Evolutionary conservation across 2,113 vertebrate genomes (phyloP), one percentile per base, ranked within the genome.

Genomic region (Ptyas mucosa): DNA sequence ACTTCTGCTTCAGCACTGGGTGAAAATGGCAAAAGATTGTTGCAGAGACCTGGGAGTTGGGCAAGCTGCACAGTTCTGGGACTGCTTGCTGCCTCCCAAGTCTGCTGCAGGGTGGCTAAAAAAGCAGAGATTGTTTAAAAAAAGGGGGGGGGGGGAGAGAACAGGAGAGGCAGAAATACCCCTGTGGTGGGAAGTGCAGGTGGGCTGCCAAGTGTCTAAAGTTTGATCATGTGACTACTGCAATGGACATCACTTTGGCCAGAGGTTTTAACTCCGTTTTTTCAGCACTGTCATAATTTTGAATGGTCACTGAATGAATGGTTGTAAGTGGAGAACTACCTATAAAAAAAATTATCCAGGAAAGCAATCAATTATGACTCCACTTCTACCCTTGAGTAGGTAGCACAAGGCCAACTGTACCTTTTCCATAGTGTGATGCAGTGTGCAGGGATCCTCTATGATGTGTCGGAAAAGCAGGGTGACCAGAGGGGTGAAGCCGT

Each of bases 371-470:
- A 9, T 61, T 23, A 54, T 75, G 21, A 8, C 24, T 75, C 9
- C 9, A 26, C n/a, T 51, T 54, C 69, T 61, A 46, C 58, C 58
- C 52, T 24, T 14, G 55, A 5, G 6, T 8, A 53, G 43, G 20
- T 20, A 18, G 12, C 10, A 24, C 6, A 21, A 88, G n/a, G 26
- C 15, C 4, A 34, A 3, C 64, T 26, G 8, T 55, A 99, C 99
- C 98, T 99, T 99, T 95, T 99, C 99, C 99, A 99, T 99, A 87
- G 99, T 99, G 97, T 99, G 98, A 46, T 98, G 98, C 46, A 99
- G 98, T 0, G 98, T 99, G 53, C 98, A 98, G 3, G 99, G 99
- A 94, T 99, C 99, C 96, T 99, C 99, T 89, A 99, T 99, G 95
- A 99, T 98, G 96, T 99, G 99, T 94, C 99, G 97, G 97, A 99